A percentile compares a stretch with the other conserved stretches of the same genome.
These are phyloP conservation scores for Siniperca undulata DNA, from an alignment of 2,797 vertebrate genomes.

Conservation along the genomic window DNA sequence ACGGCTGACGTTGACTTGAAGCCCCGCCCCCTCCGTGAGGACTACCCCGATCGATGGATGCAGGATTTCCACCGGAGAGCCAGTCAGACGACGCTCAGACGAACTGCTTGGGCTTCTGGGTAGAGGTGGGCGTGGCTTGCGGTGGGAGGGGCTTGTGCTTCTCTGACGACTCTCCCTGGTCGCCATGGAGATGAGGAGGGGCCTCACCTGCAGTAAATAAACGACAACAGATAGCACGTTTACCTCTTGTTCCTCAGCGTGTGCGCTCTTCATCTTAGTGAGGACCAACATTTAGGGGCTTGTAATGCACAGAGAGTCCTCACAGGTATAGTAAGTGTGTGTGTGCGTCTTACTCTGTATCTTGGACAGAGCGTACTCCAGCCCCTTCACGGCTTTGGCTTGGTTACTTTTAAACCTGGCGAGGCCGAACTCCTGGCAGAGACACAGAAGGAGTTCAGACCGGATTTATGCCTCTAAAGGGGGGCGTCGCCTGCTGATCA, in stretches of 20 bases:
- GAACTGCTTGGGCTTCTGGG: conserved; percentile 47
- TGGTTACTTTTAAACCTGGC: conserved; percentile 80
- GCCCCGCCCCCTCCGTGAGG: neutral
- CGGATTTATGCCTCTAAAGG: neutral
- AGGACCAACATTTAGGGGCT: neutral
- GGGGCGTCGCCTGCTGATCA: no score
- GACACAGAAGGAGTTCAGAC: neutral
- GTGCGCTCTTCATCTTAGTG: neutral
- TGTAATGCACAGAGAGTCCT: neutral
- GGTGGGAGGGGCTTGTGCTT: conserved; percentile 43
- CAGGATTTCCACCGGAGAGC: neutral
- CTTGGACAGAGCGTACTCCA: conserved; percentile 72
- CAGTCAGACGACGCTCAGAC: neutral
- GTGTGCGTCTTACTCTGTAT: conserved; percentile 64
- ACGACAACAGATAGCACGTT: neutral
- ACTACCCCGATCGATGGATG: neutral
- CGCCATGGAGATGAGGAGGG: neutral
- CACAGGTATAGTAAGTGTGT: neutral
- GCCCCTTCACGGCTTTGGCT: conserved; percentile 74
- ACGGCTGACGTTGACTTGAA: neutral
- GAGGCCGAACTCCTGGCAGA: conserved; percentile 75
- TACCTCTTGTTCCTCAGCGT: neutral
- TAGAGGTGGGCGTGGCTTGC: conserved; percentile 14
- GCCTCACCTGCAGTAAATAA: conserved; percentile 13
- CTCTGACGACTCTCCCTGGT: conserved; percentile 28